Conservation (phyloP, 2,888 invertebrate species). For the Arrhopalites spinosus region DNA sequence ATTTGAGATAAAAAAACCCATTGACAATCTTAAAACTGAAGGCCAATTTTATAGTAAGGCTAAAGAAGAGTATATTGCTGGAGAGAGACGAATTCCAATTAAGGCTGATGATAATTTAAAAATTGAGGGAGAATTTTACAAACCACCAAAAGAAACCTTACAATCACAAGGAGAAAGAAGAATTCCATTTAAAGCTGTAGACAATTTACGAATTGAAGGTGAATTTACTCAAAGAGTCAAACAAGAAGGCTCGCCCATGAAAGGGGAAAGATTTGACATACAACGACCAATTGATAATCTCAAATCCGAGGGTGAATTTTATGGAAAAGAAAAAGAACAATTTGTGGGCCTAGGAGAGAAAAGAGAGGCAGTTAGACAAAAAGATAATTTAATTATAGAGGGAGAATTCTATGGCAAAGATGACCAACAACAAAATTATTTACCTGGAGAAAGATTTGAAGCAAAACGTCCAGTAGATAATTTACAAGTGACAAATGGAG, state of each 20-base stretch:
- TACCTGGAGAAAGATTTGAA: constrained; percentile 43
- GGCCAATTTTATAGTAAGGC: constrained; percentile 59
- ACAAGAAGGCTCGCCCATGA: constrained; percentile 27
- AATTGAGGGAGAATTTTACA: constrained; percentile 63
- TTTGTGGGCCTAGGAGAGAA: constrained; percentile 45
- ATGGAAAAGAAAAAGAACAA: constrained; percentile 60
- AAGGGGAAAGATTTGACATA: constrained; percentile 54
- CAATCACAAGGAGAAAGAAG: constrained; percentile 59
- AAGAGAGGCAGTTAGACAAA: constrained; percentile 60
- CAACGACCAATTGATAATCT: constrained; percentile 68
- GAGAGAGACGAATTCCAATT: constrained; percentile 58
- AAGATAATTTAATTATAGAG: constrained; percentile 65
- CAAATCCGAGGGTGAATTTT: constrained; percentile 60
- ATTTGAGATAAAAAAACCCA: constrained; percentile 58
- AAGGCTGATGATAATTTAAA: constrained; percentile 62
- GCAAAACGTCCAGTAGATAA: constrained; percentile 63
- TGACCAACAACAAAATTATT: too few relatives aligned
- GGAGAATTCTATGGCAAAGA: constrained; percentile 43
- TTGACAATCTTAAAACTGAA: constrained; percentile 57
- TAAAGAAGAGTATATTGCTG: constrained; percentile 57
- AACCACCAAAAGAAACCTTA: constrained; percentile 66
- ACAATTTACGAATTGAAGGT: constrained; percentile 62
- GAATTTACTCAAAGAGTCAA: constrained; percentile 59
- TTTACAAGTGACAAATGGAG: constrained; percentile 59
- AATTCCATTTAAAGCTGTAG: constrained; percentile 61